Conservation (phyloP, 2,113 vertebrate genomes). For the Ophthalmolycus amberensis region DNA sequence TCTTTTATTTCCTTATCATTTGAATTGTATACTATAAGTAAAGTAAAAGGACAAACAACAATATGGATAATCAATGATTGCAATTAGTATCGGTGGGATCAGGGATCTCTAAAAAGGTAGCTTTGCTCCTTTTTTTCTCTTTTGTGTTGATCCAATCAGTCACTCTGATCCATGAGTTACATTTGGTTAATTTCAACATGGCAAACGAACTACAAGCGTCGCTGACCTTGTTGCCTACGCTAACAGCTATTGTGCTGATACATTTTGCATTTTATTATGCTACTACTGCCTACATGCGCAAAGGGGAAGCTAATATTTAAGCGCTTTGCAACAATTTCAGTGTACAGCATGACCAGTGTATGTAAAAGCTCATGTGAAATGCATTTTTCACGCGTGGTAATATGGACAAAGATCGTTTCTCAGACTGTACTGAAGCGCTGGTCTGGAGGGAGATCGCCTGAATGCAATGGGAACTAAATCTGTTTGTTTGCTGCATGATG, state of each 20-base stretch:
- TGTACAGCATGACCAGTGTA: not conserved
- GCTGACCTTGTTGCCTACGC: not conserved
- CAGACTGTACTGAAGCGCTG: not conserved
- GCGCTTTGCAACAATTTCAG: not conserved
- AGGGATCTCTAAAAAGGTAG: not conserved
- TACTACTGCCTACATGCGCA: not conserved
- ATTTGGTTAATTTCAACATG: too few species aligned
- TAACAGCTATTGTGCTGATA: not conserved
- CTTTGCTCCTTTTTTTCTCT: not conserved
- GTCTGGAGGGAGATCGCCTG: not conserved
- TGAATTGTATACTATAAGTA: too few species aligned
- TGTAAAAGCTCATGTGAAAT: not conserved
- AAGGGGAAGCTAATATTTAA: not conserved
- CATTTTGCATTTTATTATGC: not conserved
- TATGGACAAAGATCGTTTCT: not conserved
- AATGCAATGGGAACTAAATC: slow-evolving; percentile 31
- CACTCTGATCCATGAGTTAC: too few species aligned
- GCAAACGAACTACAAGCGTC: too few species aligned
- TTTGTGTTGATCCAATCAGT: not conserved
- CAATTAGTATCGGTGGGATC: not conserved
- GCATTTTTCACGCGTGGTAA: too few species aligned
- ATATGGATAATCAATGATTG: not conserved
- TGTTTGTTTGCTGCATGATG: slow-evolving; percentile 18
- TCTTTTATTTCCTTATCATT: too few species aligned
- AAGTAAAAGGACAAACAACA: not conserved